Evolutionary conservation across 2,797 vertebrate species (phyloP).

Genomic region (Glyptemys insculpta): DNA sequence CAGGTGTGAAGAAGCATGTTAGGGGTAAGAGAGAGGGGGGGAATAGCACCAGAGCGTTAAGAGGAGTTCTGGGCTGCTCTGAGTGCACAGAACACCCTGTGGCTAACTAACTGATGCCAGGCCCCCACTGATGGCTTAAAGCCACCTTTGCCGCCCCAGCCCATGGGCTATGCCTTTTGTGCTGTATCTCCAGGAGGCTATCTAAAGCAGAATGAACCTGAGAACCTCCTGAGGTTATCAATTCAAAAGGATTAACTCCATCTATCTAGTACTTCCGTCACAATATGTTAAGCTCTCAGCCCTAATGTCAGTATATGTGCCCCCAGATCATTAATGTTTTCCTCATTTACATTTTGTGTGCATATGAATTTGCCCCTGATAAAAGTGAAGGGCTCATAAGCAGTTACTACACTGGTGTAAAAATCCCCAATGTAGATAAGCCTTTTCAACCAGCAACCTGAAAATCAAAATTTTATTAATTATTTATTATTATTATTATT

Average conservation of each 20-base stretch:
- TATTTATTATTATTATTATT: no score
- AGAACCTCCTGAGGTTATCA: not conserved
- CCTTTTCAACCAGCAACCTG: not conserved
- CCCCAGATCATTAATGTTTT: not conserved
- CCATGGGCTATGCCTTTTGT: not conserved
- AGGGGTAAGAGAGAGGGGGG: not conserved
- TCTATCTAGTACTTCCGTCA: not conserved
- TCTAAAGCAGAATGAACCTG: not conserved
- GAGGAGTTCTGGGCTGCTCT: not conserved
- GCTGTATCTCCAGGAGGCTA: not conserved
- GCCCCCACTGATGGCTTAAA: not conserved
- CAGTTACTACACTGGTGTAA: not conserved
- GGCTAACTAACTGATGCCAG: not conserved
- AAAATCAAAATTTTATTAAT: not conserved
- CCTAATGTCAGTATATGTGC: not conserved
- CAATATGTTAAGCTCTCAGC: not conserved
- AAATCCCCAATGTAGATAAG: not conserved
- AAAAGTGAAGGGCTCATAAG: not conserved
- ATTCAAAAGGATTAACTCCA: not conserved
- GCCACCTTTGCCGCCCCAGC: not conserved
- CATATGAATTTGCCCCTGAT: not conserved
- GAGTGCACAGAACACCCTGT: not conserved
- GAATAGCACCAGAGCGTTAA: not conserved
- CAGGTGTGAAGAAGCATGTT: not conserved
- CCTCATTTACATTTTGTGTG: not conserved